Base-by-base conservation (phyloP, 2,888 invertebrate genomes). In the Limnephilus rhombicus region DNA sequence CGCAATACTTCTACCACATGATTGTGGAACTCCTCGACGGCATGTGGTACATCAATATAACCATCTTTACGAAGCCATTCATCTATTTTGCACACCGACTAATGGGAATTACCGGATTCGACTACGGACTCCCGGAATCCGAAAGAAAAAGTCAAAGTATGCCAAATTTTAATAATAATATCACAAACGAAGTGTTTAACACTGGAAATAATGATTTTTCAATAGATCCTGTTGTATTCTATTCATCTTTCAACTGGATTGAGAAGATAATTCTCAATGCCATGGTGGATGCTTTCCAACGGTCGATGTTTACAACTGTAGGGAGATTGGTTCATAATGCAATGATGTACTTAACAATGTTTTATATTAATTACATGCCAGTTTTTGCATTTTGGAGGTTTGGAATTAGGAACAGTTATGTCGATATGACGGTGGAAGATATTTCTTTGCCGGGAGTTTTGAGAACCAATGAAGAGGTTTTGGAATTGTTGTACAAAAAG, bases 1-100 rank as follows among this genome's bases (percentile, higher is more conserved):
- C 96, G 0, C 95, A 97, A 83, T 96, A 97, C 90, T 98, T 98
- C 95, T 95, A 97, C 90, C 95, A 96, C 94, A 97, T 98, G 97
- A 96, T 97, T 0, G 95, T 94, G 0, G 96, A 97, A 1, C 95
- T 98, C 94, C 94, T 98, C 2, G 96, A 97, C 89, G 98, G 98
- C 0, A 95, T 98, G 94, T 97, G 97, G 97, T 96, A 96, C 5
- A 95, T 98, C 85, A 97, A 97, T 94, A 97, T 98, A 0, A 95
- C 96, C 80, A 95, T 98, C 0, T 95, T 97, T 11, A 96, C 97
- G 0, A 95, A 96, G 11, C 96, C 97, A 0, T 97, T 97, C 94
- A 94, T 97, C 24, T 97, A 96, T 94, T 96, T 96, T 94, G 96
- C 97, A 11, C 95, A 96, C 92, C 95, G 96, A 49, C 94, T 97